Conservation (phyloP, 2,888 invertebrate species). For the Plebejus anna region DNA sequence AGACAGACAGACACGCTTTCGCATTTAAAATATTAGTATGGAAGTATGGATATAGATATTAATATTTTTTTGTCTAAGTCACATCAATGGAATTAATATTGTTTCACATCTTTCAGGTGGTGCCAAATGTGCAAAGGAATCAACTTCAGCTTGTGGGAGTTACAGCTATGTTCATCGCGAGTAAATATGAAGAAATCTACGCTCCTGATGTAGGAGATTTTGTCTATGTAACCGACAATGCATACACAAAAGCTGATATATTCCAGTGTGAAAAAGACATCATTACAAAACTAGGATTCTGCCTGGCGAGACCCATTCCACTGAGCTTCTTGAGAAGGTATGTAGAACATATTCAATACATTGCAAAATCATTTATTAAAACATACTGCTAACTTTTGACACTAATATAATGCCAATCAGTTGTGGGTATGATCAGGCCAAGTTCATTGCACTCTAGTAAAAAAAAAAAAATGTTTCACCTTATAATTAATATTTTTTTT, state of each 20-base stretch:
- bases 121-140: constrained; percentile 81
- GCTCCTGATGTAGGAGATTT: constrained; percentile 93
- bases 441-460: too few species aligned
- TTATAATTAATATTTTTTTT: too few species aligned
- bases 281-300: constrained; percentile 86
- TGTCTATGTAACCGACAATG: constrained; percentile 93
- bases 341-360: constrained; percentile 33
- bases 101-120: constrained; percentile 65
- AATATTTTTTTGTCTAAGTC: too few species aligned
- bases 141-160: constrained; percentile 93
- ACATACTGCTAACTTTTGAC: too few species aligned
- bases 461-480: too few species aligned
- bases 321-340: constrained; percentile 93
- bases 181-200: constrained; percentile 97
- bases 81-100: constrained; percentile 13
- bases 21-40: too few species aligned
- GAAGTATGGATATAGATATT: too few species aligned
- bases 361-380: not conserved
- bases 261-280: constrained; percentile 91
- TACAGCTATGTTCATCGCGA: constrained; percentile 92
- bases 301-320: constrained; percentile 91
- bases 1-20: too few species aligned
- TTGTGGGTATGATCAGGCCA: too few species aligned
- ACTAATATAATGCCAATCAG: too few species aligned
- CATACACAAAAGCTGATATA: constrained; percentile 89